Conservation (phyloP, 2,797 vertebrate genomes). For the Pteropus rufus region DNA sequence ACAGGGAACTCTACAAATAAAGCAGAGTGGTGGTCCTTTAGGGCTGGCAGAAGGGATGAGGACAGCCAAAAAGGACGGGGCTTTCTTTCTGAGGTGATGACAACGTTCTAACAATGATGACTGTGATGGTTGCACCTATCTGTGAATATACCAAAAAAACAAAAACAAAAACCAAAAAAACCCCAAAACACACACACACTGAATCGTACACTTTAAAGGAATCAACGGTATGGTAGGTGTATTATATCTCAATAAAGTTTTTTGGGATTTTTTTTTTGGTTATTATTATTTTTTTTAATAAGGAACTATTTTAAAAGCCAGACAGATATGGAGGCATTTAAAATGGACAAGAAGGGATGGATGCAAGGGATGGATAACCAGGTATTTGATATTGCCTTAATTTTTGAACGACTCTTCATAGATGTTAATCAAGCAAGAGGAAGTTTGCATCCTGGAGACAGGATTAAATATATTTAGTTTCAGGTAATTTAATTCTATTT, state of each 20-base stretch:
- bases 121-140: not conserved
- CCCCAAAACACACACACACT: fast-evolving
- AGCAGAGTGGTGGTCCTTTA: not conserved
- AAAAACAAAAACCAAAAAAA: not conserved
- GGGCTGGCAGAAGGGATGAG: fast-evolving
- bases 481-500: not conserved
- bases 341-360: not conserved
- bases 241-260: not conserved
- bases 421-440: not conserved
- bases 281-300: not conserved
- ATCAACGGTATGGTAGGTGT: not conserved
- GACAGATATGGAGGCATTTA: not conserved
- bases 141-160: not conserved
- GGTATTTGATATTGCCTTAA: too few relatives aligned
- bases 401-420: too few relatives aligned
- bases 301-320: not conserved
- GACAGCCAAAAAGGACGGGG: not conserved
- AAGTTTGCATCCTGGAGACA: not conserved
- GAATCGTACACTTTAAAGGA: not conserved
- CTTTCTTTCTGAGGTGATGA: not conserved
- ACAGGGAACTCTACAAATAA: not conserved
- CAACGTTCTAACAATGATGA: not conserved
- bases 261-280: too few relatives aligned
- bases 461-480: not conserved
- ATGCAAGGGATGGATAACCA: not conserved